These are phyloP conservation scores for Ypsolopha scabrella DNA, from an alignment of 2,888 invertebrate species.

Conservation along the genomic window DNA sequence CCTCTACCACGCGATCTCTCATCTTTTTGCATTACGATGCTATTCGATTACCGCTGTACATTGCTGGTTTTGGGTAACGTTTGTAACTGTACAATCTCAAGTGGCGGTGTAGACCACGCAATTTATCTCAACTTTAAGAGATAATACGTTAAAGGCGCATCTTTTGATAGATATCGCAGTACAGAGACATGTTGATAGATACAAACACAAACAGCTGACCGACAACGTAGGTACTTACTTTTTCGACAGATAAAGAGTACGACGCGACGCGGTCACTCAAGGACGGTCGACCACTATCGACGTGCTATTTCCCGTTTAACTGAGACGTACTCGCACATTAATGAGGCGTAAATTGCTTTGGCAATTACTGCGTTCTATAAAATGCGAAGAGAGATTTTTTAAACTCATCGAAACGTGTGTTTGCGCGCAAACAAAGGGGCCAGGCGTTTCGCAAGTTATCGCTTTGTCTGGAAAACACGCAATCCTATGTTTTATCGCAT, in stretches of 20 bases:
- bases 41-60: constrained; percentile 15
- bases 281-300: constrained; percentile 51
- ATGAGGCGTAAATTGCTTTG: constrained; percentile 1
- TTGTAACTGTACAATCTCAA: not conserved
- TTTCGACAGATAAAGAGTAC: constrained; percentile 58
- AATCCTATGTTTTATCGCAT: constrained; percentile 41
- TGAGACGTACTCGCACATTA: not conserved
- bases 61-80: constrained; percentile 21
- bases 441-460: constrained; percentile 49
- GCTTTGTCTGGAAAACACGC: constrained; percentile 47
- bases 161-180: constrained; percentile 15
- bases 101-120: constrained; percentile 14
- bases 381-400: not conserved
- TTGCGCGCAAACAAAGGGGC: constrained; percentile 21
- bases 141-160: not conserved
- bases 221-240: constrained; percentile 45
- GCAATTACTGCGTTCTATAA: constrained; percentile 1
- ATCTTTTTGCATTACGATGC: constrained; percentile 12
- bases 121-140: constrained; percentile 17
- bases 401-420: not conserved
- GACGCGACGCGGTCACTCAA: constrained; percentile 63
- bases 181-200: constrained; percentile 52
- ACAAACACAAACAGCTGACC: constrained; percentile 66
- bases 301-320: constrained; percentile 31
- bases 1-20: constrained; percentile 39